phyloP scores from a whole-genome alignment of 1,140 invertebrate species.

The Rhopalosiphum padi region DNA sequence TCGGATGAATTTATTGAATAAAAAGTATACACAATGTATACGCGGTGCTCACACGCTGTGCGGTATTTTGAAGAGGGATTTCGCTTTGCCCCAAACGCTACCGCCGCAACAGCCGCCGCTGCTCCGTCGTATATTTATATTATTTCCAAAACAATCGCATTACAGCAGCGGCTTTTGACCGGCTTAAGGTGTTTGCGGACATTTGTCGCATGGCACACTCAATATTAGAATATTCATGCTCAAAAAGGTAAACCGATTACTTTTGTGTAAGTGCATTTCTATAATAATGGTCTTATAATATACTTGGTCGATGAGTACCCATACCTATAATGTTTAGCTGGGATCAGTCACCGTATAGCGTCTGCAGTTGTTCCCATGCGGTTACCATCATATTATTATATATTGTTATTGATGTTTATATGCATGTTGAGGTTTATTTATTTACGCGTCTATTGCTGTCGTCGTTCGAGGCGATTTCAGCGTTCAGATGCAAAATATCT shows the following conservation, averaged over 20 bases:
- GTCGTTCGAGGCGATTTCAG: background rate
- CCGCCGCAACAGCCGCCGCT: conserved; percentile 13
- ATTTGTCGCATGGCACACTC: conserved; percentile 39
- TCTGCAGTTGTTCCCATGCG: background rate
- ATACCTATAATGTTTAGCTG: background rate
- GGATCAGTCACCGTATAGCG: background rate
- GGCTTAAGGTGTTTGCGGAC: conserved; percentile 54
- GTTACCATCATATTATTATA: background rate
- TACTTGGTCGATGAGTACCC: background rate
- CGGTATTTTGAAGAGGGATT: conserved; percentile 20
- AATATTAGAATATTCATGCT: conserved; percentile 19
- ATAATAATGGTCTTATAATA: conserved; percentile 9
- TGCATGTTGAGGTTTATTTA: background rate
- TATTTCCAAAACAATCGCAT: conserved; percentile 46
- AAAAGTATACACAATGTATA: conserved; percentile 2
- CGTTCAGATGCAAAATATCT: background rate
- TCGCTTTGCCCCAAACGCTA: background rate
- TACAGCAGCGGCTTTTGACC: conserved; percentile 51
- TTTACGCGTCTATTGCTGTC: background rate
- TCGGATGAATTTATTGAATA: conserved; percentile 24
- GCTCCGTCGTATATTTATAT: background rate
- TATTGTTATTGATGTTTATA: conserved; percentile 7
- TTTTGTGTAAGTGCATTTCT: conserved; percentile 43
- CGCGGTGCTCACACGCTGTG: conserved; percentile 31
- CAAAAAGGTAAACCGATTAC: conserved; percentile 45